Percentiles rank a stretch among this genome's conserved stretches.
Evolutionary conservation across 2,113 vertebrate species (phyloP).

Genomic region (Cnemophilus loriae): DNA sequence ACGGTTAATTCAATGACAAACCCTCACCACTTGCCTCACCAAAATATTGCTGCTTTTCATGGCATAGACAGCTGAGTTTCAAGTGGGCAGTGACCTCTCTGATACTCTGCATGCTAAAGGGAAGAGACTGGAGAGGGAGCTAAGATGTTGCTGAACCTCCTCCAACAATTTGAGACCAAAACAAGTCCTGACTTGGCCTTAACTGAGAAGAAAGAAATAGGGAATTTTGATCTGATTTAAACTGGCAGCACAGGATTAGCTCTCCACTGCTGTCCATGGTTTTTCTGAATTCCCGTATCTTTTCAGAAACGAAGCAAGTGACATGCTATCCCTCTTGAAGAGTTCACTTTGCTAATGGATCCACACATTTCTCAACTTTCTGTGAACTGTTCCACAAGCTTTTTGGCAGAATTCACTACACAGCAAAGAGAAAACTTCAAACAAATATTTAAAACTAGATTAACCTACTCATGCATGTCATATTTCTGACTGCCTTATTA

Average conservation of each 20-base stretch:
- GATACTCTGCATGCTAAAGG: not conserved
- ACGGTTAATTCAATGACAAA: conserved; percentile 31
- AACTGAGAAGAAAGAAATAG: conserved; percentile 29
- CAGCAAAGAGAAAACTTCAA: not conserved
- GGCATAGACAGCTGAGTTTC: not conserved
- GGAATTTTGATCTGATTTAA: conserved; percentile 64
- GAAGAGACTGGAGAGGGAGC: not conserved
- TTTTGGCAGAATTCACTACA: not conserved
- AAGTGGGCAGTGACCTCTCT: not conserved
- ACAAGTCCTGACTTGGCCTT: conserved; percentile 43
- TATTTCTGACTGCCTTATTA: not conserved
- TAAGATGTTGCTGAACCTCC: not conserved
- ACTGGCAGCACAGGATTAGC: conserved; percentile 59
- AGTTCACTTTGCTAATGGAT: conserved; percentile 51
- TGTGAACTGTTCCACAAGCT: not conserved
- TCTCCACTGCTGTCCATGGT: not conserved
- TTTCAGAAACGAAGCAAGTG: conserved; percentile 50
- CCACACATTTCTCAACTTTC: conserved; percentile 27
- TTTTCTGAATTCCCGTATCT: conserved; percentile 13
- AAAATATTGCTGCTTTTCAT: not conserved
- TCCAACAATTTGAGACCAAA: conserved; percentile 46
- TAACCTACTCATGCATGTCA: not conserved
- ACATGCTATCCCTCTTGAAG: conserved; percentile 51
- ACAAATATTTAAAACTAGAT: not conserved
- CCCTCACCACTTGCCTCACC: not conserved